Evolutionary conservation across 2,797 vertebrate species (phyloP).

Genomic region (Remorina albescens): DNA sequence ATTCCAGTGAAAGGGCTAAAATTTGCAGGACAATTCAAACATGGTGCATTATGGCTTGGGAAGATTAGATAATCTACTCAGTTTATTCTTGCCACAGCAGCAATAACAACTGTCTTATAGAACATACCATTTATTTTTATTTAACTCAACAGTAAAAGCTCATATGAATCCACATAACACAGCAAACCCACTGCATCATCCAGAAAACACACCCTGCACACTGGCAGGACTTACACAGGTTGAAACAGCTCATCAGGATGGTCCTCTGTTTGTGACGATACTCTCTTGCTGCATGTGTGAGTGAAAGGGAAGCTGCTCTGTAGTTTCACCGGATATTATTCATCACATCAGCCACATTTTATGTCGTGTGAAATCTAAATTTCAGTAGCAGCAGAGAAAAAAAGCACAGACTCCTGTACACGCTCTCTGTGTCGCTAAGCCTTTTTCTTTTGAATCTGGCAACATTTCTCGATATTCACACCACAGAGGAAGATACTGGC

Average conservation of each 20-base stretch:
- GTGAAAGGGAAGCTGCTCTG: constrained; percentile 53
- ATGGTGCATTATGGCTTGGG: constrained; percentile 1
- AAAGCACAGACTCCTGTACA: constrained; percentile 7
- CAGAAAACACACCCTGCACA: constrained; percentile 53
- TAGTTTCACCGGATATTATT: constrained; percentile 25
- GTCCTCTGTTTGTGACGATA: constrained; percentile 86
- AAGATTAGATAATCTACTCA: constrained; percentile 14
- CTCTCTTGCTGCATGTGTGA: constrained; percentile 83
- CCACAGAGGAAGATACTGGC: constrained; percentile 31
- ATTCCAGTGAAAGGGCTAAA: constrained; percentile 3
- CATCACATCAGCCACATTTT: constrained; percentile 10
- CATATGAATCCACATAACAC: constrained; percentile 60
- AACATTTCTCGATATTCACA: constrained; percentile 41
- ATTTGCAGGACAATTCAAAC: constrained; percentile 12
- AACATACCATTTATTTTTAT: background rate
- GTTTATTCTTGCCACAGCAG: background rate
- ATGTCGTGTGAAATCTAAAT: background rate
- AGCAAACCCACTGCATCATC: constrained; percentile 66
- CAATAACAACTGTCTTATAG: constrained; percentile 1
- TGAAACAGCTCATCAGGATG: constrained; percentile 90
- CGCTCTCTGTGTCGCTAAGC: constrained; percentile 26
- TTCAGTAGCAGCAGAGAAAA: background rate
- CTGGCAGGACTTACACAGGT: constrained; percentile 87
- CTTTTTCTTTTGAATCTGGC: constrained; percentile 37
- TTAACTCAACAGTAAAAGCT: constrained; percentile 9